Evolutionary conservation across 2,888 invertebrate genomes (phyloP).

Genomic region (Crossocerus cetratus): DNA sequence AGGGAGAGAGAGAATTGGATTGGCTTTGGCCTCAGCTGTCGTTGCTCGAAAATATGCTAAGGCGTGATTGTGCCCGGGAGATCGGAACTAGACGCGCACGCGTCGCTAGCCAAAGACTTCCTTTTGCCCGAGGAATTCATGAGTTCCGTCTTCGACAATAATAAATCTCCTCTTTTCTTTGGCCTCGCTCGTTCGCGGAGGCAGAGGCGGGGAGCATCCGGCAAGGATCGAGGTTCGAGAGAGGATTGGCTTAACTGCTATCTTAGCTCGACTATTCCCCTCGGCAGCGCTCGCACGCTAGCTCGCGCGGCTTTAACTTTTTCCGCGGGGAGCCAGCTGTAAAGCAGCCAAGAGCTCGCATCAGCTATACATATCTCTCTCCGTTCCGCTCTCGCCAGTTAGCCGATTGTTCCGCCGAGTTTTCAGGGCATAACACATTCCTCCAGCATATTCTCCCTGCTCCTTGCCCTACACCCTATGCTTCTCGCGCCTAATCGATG

Average conservation of each 20-base stretch:
- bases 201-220: neutral
- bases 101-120: neutral
- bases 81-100: neutral
- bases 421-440: slow-evolving; percentile 23
- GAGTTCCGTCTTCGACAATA: no score
- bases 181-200: no score
- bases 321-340: slow-evolving; percentile 16
- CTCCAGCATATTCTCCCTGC: neutral
- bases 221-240: slow-evolving; percentile 6
- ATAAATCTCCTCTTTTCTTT: no score
- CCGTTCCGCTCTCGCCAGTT: no score
- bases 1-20: no score
- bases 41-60: neutral
- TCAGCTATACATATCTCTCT: no score
- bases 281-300: neutral
- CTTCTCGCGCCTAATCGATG: neutral
- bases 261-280: slow-evolving; percentile 3
- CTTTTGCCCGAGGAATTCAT: no score
- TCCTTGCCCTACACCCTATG: neutral
- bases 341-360: slow-evolving; percentile 24
- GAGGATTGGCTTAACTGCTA: slow-evolving; percentile 14
- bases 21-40: neutral
- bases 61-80: neutral
- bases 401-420: neutral
- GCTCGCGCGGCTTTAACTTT: slow-evolving; percentile 15